Evolutionary conservation across 1,140 invertebrate genomes (phyloP).

Genomic region (Trachymyrmex cornetzi): DNA sequence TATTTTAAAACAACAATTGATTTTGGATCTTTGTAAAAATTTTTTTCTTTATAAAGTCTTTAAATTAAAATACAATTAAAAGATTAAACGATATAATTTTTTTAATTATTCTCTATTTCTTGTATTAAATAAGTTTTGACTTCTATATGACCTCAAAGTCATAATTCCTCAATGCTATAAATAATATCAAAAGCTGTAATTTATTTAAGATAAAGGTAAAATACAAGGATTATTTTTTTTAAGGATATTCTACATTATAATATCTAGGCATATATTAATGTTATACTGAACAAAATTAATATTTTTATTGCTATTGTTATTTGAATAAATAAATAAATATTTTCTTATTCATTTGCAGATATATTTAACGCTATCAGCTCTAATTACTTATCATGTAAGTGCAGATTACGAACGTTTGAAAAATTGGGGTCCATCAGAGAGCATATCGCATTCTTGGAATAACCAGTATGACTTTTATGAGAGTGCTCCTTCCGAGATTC

Average conservation of each 20-base stretch:
- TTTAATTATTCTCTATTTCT: no score
- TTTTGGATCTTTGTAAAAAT: no score
- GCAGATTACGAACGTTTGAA: slow-evolving; percentile 31
- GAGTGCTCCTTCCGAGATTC: slow-evolving; percentile 40
- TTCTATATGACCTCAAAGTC: no score
- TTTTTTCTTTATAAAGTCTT: no score
- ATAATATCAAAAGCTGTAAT: no score
- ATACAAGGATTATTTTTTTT: background rate
- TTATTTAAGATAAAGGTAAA: no score
- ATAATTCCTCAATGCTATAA: no score
- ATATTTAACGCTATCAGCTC: slow-evolving; percentile 31
- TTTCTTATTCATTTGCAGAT: slow-evolving; percentile 1
- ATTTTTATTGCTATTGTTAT: background rate
- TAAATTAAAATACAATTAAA: no score
- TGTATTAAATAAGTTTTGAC: no score
- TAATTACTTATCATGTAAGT: slow-evolving; percentile 38
- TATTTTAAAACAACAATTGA: no score
- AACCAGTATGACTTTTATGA: slow-evolving; percentile 25
- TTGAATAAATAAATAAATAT: slow-evolving; percentile 5
- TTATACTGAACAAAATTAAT: background rate
- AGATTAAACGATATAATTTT: no score
- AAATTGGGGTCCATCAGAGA: background rate
- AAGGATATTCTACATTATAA: background rate
- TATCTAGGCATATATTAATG: background rate
- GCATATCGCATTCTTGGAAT: slow-evolving; percentile 10